Evolutionary conservation across 2,113 vertebrate species (phyloP), one percentile per base, ranked within the genome.

Genomic region (Vimba vimba): DNA sequence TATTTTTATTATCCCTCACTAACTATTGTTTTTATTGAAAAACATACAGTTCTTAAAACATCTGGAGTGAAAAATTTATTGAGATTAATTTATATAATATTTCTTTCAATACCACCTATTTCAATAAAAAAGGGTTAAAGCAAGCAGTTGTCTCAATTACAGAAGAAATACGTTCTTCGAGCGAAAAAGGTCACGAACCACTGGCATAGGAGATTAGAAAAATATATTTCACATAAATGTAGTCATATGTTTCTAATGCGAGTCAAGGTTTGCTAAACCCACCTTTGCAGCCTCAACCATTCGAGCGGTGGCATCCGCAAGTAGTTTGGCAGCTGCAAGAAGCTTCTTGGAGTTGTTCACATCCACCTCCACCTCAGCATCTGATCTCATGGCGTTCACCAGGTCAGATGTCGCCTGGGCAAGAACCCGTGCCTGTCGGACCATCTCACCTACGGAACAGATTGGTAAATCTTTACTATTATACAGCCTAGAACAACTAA

Each of bases 271-370:
- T 21, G 19, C 2, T 25, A 19, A 10, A 68, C 21, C n/a, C 91
- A 99, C 98, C 97, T 99, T 99, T 25, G 98, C 98, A 43, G 98
- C 98, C 91, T 99, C 98, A 66, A 99, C 98, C 98, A 99, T 99
- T 77, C 98, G 95, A 74, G 98, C 98, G 0, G 98, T 99, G 43
- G 98, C 98, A 90, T 99, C 98, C 0, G 98, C 98, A 90, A 99
- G 90, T 23, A 99, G 96, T 92, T 99, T 99, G 23, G 98, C 98
- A 0, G 98, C 97, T 0, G 98, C 98, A 64, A 99, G 94, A 11
- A 99, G 96, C 90, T 99, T 99, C 92, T 99, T 99, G 0, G 98
- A 99, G 91, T 99, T 99, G 86, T 99, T 98, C 90, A 99, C 97
- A 82, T 99, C 98, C 0, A 98, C 96, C 89, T 99, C 98, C 0